Conservation (phyloP, 1,140 invertebrate species). For the Helicoverpa zea region DNA sequence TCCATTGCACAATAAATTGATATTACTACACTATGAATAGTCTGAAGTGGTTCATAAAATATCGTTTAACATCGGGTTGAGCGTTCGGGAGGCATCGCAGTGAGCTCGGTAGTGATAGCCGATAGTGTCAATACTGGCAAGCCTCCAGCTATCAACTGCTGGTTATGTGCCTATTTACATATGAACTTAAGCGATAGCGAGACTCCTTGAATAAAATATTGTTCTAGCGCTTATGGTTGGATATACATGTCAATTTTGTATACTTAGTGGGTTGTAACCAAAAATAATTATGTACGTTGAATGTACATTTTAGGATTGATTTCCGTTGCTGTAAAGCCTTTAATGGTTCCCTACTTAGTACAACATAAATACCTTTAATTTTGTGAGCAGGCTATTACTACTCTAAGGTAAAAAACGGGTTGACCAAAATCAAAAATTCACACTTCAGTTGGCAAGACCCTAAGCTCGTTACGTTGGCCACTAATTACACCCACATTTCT, state of each 20-base stretch:
- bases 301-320: too few relatives aligned
- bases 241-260: background rate
- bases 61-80: conserved; percentile 38
- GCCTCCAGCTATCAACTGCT: conserved; percentile 66
- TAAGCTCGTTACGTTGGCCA: conserved; percentile 79
- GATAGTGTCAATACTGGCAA: conserved; percentile 80
- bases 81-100: conserved; percentile 20
- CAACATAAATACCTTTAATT: too few relatives aligned
- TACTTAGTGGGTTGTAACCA: too few relatives aligned
- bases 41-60: conserved; percentile 27
- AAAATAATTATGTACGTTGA: too few relatives aligned
- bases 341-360: too few relatives aligned
- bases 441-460: conserved; percentile 71
- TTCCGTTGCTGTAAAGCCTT: too few relatives aligned
- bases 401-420: conserved; percentile 4
- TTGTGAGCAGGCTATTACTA: background rate
- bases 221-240: background rate
- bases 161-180: conserved; percentile 67
- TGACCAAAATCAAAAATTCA: conserved; percentile 71
- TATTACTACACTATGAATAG: conserved; percentile 29
- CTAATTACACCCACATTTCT: conserved; percentile 82
- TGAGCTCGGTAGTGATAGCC: conserved; percentile 56
- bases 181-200: conserved; percentile 55
- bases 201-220: conserved; percentile 35
- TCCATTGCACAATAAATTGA: conserved; percentile 24